Percentiles rank a stretch among this genome's conserved stretches.
Conservation (phyloP, 2,888 invertebrate genomes). For the Cryptus viduatorius region DNA sequence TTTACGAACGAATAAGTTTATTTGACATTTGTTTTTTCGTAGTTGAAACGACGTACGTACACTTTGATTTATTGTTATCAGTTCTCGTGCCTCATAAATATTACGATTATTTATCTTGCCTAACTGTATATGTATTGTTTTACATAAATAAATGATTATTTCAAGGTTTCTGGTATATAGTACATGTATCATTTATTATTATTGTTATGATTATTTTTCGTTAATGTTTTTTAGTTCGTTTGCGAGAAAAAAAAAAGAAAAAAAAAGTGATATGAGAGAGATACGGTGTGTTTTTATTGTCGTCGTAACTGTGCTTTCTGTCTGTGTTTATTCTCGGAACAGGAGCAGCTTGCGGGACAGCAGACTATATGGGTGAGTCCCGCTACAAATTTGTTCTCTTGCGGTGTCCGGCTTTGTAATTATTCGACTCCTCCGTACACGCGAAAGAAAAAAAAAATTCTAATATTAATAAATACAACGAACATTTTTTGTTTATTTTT, state of each 20-base stretch:
- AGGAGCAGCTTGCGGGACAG: slow-evolving; percentile 96
- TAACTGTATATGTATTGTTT: slow-evolving; percentile 78
- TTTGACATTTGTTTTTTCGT: slow-evolving; percentile 38
- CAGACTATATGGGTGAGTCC: slow-evolving; percentile 93
- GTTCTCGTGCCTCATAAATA: slow-evolving; percentile 71
- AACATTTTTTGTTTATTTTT: background rate
- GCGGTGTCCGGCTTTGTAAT: slow-evolving; percentile 79
- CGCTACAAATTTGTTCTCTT: slow-evolving; percentile 72
- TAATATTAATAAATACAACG: slow-evolving; percentile 24
- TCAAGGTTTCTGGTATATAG: slow-evolving; percentile 74
- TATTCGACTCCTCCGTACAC: slow-evolving; percentile 48
- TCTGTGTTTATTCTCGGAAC: slow-evolving; percentile 82
- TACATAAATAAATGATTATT: slow-evolving; percentile 78
- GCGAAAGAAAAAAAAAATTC: slow-evolving; percentile 15
- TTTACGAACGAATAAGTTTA: slow-evolving; percentile 37
- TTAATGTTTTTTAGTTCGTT: slow-evolving; percentile 49
- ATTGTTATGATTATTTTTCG: slow-evolving; percentile 29
- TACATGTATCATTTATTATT: slow-evolving; percentile 63
- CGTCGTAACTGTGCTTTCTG: slow-evolving; percentile 80
- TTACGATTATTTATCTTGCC: slow-evolving; percentile 77
- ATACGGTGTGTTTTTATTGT: slow-evolving; percentile 55
- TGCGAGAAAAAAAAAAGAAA: slow-evolving; percentile 56
- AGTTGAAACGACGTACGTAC: slow-evolving; percentile 6
- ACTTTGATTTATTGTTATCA: slow-evolving; percentile 68
- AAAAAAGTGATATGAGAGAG: slow-evolving; percentile 41